These are phyloP conservation scores for Meda fulgida DNA, from an alignment of 2,797 vertebrate genomes.

Conservation along the genomic window DNA sequence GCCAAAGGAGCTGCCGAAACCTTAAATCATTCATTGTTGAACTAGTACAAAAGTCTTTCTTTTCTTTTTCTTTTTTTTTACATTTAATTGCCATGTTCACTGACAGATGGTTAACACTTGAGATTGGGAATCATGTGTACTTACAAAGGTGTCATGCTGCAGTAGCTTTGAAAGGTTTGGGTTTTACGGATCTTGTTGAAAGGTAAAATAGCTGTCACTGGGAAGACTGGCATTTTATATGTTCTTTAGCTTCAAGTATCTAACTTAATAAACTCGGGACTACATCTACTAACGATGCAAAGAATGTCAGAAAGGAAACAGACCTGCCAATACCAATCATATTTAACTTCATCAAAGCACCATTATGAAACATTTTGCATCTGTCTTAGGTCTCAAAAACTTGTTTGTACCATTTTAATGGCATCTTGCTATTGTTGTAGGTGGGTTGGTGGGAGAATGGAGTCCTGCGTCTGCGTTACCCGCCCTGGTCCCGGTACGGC, in stretches of 20 bases:
- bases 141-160: conserved; percentile 12
- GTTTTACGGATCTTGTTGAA: background rate
- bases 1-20: conserved; percentile 1
- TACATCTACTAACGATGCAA: background rate
- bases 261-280: background rate
- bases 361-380: background rate
- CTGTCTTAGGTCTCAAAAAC: background rate
- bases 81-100: conserved; percentile 15
- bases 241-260: background rate
- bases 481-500: conserved; percentile 89
- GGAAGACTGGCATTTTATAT: background rate
- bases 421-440: conserved; percentile 65
- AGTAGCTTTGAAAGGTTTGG: conserved; percentile 14
- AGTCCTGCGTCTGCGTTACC: conserved; percentile 85
- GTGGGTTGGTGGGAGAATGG: conserved; percentile 92
- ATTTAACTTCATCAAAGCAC: background rate
- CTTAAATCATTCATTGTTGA: background rate
- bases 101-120: conserved; percentile 20
- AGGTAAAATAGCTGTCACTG: conserved; percentile 21
- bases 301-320: background rate
- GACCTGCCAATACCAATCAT: background rate
- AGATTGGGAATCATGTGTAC: conserved; percentile 7
- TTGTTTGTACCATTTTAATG: conserved; percentile 36
- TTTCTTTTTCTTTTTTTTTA: background rate
- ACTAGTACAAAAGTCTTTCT: background rate